These are phyloP conservation scores for Ctenodactylus gundi DNA, from an alignment of 2,113 vertebrate species.

Conservation along the genomic window DNA sequence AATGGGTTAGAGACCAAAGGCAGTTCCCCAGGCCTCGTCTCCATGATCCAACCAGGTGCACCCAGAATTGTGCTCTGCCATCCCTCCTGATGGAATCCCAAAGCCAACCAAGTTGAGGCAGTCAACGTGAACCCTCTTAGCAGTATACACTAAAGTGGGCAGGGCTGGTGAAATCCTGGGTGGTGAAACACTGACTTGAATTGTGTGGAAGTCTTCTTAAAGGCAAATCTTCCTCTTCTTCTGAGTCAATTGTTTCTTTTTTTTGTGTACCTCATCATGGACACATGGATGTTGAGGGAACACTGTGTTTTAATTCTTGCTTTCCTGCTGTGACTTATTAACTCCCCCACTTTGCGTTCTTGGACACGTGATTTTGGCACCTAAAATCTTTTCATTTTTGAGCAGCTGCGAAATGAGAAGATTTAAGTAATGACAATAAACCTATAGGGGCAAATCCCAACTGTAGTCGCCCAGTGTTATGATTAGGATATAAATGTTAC, in stretches of 20 bases:
- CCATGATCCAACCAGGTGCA: not conserved
- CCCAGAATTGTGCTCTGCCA: not conserved
- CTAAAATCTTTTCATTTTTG: not conserved
- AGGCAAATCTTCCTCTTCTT: not conserved
- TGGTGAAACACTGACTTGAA: rapidly evolving
- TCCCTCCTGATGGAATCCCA: not conserved
- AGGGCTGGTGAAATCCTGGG: not conserved
- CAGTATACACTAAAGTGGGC: not conserved
- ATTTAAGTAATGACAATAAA: not conserved
- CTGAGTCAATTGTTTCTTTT: too few relatives aligned
- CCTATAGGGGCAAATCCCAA: rapidly evolving
- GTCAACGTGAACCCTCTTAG: too few relatives aligned
- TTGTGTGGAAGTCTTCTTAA: not conserved
- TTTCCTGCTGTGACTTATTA: not conserved
- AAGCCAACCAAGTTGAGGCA: too few relatives aligned
- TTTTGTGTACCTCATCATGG: rapidly evolving
- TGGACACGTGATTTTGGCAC: not conserved
- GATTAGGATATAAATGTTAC: too few relatives aligned
- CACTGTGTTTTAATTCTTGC: not conserved
- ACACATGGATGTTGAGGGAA: too few relatives aligned
- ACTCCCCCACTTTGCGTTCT: not conserved
- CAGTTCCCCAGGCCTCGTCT: not conserved
- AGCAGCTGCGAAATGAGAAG: not conserved
- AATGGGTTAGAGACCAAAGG: not conserved
- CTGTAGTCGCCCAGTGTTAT: rapidly evolving